Base-by-base conservation (phyloP, 1,140 invertebrate species). In the Dryas iulia region DNA sequence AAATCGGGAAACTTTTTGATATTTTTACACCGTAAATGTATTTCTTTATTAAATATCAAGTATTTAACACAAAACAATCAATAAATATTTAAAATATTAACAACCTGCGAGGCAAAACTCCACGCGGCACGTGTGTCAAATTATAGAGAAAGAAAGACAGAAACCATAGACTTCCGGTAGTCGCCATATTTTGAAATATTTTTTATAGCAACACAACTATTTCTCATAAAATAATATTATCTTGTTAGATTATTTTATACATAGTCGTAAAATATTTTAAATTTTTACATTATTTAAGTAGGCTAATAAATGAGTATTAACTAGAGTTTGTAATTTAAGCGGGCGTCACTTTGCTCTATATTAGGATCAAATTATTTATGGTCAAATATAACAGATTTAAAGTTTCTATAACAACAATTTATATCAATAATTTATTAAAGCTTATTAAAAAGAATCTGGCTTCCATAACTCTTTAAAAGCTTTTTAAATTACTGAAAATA, bases 121-220 rank as follows among this genome's bases (percentile, higher is more conserved):
- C 91, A 92, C 91, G 90, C 91, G 89, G 87, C 90, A 92, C 90
- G 91, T 90, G 89, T 91, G 87, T 89, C 89, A 92, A 90, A 78
- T 88, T 87, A 81, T 86, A 81, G 84, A 81, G 84, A 91, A 91
- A 88, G 87, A 88, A 88, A 77, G 85, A 88, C 78, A 87, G 71
- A 81, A 73, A 82, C 80, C 75, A 82, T 77, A 79, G 73, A 86
- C 80, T 89, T 90, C 87, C 86, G 82, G 77, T 75, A 70, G 61
- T 75, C 75, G 79, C 84, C 81, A 85, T 84, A 68, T 81, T 82
- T 66, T 59, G 59, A 68, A 61, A 71, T 79, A 82, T 86, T 83
- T 59, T 8, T 25, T 66, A 58, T 86, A 58, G 86, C 77, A 90
- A 85, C 69, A 76, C 33, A 35, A 35, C 33, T 14, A 39, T 39